Conservation (phyloP, 2,113 vertebrate species). For the Sphyrna mokarran region DNA sequence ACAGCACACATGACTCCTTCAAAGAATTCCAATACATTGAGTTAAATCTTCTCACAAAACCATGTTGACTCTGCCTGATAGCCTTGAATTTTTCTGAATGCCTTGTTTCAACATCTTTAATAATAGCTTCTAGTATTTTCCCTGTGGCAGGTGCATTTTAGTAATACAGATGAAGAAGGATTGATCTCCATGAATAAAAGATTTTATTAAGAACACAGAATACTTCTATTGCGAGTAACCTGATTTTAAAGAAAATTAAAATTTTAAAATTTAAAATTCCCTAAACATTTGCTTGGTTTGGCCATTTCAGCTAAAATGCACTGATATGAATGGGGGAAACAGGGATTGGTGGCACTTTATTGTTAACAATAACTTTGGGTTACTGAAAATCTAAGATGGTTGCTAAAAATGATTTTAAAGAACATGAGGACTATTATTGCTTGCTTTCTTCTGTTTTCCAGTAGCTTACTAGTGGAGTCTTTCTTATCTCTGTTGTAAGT, state of each 20-base stretch:
- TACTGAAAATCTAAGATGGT: background rate
- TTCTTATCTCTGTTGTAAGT: background rate
- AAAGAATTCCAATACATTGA: no score
- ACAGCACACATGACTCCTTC: no score
- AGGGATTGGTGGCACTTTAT: background rate
- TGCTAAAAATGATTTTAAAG: background rate
- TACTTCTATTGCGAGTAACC: no score
- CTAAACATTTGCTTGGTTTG: background rate
- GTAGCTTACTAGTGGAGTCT: background rate
- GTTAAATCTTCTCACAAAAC: no score
- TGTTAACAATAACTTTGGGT: background rate
- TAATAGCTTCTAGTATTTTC: background rate
- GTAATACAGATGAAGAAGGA: no score
- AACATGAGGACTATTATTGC: background rate
- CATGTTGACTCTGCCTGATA: no score
- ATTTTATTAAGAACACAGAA: no score
- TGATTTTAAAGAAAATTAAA: no score
- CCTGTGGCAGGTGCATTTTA: no score
- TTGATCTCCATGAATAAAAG: no score
- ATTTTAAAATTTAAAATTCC: background rate
- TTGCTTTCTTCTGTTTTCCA: background rate
- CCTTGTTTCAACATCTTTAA: no score
- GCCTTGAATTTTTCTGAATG: no score
- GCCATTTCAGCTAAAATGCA: background rate
- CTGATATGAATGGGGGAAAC: background rate